Evolutionary conservation across 1,140 invertebrate species (phyloP).

Genomic region (Drosophila lowei): DNA sequence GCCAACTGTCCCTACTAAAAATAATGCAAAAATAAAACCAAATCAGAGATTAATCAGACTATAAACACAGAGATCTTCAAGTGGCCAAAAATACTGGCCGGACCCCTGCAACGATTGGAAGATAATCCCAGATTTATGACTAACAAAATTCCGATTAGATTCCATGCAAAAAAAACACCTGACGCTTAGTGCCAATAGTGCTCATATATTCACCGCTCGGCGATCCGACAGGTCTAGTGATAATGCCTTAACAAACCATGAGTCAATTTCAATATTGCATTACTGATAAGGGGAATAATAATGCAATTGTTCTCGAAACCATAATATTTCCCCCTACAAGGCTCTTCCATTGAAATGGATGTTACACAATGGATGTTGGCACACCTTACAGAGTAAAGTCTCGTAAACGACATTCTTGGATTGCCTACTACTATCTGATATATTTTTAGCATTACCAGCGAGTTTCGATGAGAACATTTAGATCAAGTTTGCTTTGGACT

Average conservation of each 20-base stretch:
- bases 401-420: too few species aligned
- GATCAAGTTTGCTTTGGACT: neutral
- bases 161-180: neutral
- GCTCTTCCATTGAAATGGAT: too few species aligned
- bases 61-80: neutral
- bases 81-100: neutral
- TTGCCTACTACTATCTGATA: too few species aligned
- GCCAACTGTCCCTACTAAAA: constrained; percentile 46
- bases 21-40: constrained; percentile 4
- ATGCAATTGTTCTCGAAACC: neutral
- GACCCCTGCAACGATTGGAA: neutral
- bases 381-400: neutral
- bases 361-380: too few species aligned
- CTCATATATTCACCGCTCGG: constrained; percentile 5
- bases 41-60: neutral
- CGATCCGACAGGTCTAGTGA: neutral
- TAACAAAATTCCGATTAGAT: constrained; percentile 9
- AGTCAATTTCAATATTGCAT: constrained; percentile 26
- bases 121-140: constrained; percentile 18
- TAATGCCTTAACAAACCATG: neutral
- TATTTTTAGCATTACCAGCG: neutral
- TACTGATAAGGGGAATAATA: constrained; percentile 9
- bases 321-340: neutral
- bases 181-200: too few species aligned
- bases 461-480: neutral